Evolutionary conservation across 2,888 invertebrate genomes (phyloP), one percentile per base, ranked within the genome.

Genomic region (Tetragonisca angustula): DNA sequence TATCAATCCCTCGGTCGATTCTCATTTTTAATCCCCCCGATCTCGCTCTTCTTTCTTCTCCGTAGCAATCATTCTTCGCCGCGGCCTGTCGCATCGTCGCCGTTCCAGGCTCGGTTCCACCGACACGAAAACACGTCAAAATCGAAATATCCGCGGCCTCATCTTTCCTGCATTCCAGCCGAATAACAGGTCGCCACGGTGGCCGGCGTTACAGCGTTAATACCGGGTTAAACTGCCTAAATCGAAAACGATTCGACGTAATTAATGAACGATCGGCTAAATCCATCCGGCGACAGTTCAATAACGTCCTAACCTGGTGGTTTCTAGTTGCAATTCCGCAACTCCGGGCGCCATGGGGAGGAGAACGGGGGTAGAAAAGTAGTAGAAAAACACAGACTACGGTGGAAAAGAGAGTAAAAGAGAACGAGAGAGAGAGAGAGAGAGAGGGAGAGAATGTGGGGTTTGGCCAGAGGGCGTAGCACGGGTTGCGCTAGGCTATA

Each of bases 201-300:
- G 15, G 36, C 64, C 36, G 15, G 21, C 43, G 21, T 13, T 61
- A 24, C 24, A 61, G 6, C 24, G 24, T 24, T 61, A 61, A 61
- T 61, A 15, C 24, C 61, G 6, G 77, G 64, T 70, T 74, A 64
- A 83, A 67, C 79, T 19, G 36, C 11, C 43, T 59, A 70, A 65
- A 61, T 81, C 64, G 54, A 68, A 43, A 21, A 21, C 19, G 70
- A 61, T 65, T 59, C 81, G 76, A 77, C 70, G 86, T 90, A 90
- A 93, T 93, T 92, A 92, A 92, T 92, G 91, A 90, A 88, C 86
- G 87, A 90, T 90, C 91, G 88, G 90, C 91, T 91, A 90, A 92
- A 91, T 91, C 90, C 88, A 82, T 88, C 85, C 43, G 43, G 85
- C 89, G 88, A 89, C 88, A 81, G 88, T 79, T 91, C 90, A 88